Percentiles rank a stretch among this genome's conserved stretches.
Conservation (phyloP, 2,797 vertebrate genomes). For the Lutjanus argentimaculatus region DNA sequence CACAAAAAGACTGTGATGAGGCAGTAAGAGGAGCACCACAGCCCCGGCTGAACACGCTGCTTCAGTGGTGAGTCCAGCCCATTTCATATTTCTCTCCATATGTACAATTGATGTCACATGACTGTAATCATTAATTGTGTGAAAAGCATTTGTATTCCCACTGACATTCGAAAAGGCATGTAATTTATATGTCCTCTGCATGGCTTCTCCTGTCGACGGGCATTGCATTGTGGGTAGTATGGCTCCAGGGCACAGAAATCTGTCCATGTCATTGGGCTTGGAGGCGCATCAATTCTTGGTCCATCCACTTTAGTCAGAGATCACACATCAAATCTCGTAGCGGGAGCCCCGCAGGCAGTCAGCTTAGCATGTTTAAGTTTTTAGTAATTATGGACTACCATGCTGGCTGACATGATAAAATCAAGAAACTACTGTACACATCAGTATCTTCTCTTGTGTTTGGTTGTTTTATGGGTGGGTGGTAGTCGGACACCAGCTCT, state of each 20-base stretch:
- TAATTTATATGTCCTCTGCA: constrained; percentile 81
- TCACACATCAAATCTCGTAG: constrained; percentile 76
- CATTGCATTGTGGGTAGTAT: constrained; percentile 86
- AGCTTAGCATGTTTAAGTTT: constrained; percentile 87
- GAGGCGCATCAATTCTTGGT: constrained; percentile 85
- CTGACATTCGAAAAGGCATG: constrained; percentile 76
- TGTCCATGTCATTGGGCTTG: constrained; percentile 84
- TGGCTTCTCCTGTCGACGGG: constrained; percentile 78
- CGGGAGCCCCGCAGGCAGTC: constrained; percentile 61
- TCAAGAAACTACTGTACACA: constrained; percentile 77
- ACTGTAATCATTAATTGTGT: constrained; percentile 83
- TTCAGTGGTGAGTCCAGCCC: constrained; percentile 83
- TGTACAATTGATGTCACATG: constrained; percentile 78
- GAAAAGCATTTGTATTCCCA: constrained; percentile 79
- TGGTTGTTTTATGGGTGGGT: constrained; percentile 80
- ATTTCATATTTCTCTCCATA: constrained; percentile 59
- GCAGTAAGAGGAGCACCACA: constrained; percentile 68
- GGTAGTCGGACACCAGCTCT: constrained; percentile 85
- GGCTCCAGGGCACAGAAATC: constrained; percentile 80
- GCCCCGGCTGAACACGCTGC: constrained; percentile 75
- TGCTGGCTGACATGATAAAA: constrained; percentile 83
- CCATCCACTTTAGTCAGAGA: constrained; percentile 82
- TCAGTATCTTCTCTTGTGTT: constrained; percentile 68
- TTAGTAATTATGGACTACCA: constrained; percentile 84
- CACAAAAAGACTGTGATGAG: constrained; percentile 69